A percentile compares a stretch with the other conserved stretches of the same genome.
Evolutionary conservation across 1,140 invertebrate genomes (phyloP).

Genomic region (Caenorhabditis remanei): DNA sequence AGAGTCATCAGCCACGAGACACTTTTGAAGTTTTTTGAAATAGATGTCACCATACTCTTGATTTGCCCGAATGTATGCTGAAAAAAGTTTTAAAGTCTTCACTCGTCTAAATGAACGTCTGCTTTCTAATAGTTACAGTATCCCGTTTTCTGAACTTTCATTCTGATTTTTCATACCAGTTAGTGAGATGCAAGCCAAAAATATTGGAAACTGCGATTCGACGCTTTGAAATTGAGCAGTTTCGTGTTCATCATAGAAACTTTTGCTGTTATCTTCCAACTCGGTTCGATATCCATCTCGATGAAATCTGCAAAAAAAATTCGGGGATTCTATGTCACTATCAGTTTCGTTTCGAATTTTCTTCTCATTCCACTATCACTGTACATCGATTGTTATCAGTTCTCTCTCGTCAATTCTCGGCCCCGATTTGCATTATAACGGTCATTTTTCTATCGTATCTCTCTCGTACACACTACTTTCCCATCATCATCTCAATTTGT

Average conservation of each 20-base stretch:
- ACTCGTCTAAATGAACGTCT: no score
- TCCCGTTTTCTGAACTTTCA: no score
- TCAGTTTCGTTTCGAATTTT: background rate
- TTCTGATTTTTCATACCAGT: slow-evolving; percentile 66
- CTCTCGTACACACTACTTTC: background rate
- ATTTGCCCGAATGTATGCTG: slow-evolving; percentile 79
- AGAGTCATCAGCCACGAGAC: slow-evolving; percentile 75
- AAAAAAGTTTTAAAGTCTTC: background rate
- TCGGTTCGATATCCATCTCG: slow-evolving; percentile 93
- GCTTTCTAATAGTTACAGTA: no score
- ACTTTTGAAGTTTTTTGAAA: slow-evolving; percentile 83
- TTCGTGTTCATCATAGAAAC: slow-evolving; percentile 74
- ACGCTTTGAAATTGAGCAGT: slow-evolving; percentile 91
- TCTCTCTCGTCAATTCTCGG: slow-evolving; percentile 27
- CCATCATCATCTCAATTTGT: background rate
- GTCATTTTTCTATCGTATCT: slow-evolving; percentile 23
- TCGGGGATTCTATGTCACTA: background rate
- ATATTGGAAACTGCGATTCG: slow-evolving; percentile 97
- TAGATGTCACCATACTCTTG: slow-evolving; percentile 93
- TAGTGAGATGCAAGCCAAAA: slow-evolving; percentile 81
- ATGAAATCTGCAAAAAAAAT: slow-evolving; percentile 82
- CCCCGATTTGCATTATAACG: slow-evolving; percentile 50
- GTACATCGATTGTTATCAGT: slow-evolving; percentile 21
- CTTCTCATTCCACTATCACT: slow-evolving; percentile 27
- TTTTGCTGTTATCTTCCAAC: slow-evolving; percentile 83